A percentile compares a stretch with the other conserved stretches of the same genome.
Conservation (phyloP, 2,113 vertebrate genomes). For the mouse (Mus musculus) region DNA sequence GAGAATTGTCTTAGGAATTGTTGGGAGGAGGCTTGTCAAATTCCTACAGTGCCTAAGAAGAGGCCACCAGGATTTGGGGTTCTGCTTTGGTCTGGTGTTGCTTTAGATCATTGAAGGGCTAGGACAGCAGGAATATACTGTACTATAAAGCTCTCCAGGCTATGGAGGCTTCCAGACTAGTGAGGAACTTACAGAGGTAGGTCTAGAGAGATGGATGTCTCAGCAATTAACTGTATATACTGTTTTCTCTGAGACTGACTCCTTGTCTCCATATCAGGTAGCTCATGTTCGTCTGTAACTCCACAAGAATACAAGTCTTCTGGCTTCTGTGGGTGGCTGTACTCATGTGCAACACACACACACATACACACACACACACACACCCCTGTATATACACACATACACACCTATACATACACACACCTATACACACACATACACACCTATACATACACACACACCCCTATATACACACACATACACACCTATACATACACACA, state of each 20-base stretch:
- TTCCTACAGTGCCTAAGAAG: neutral
- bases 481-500: neutral
- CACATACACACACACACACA: neutral
- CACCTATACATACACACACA: neutral
- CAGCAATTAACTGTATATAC: neutral
- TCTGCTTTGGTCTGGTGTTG: neutral
- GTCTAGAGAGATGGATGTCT: neutral
- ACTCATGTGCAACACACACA: neutral
- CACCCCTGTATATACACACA: neutral
- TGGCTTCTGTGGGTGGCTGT: neutral
- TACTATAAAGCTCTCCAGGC: accelerated
- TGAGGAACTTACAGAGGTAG: neutral
- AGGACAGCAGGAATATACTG: neutral
- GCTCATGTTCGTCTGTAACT: neutral
- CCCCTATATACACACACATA: neutral
- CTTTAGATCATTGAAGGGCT: neutral
- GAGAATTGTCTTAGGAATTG: neutral
- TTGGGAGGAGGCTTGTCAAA: neutral
- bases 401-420: neutral
- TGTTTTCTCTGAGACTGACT: neutral
- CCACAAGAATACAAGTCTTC: neutral
- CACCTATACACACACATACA: neutral
- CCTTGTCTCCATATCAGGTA: neutral
- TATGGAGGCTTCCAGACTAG: neutral
- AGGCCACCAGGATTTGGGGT: neutral